Base-by-base conservation (phyloP, 2,888 invertebrate species). In the Deilephila porcellus region DNA sequence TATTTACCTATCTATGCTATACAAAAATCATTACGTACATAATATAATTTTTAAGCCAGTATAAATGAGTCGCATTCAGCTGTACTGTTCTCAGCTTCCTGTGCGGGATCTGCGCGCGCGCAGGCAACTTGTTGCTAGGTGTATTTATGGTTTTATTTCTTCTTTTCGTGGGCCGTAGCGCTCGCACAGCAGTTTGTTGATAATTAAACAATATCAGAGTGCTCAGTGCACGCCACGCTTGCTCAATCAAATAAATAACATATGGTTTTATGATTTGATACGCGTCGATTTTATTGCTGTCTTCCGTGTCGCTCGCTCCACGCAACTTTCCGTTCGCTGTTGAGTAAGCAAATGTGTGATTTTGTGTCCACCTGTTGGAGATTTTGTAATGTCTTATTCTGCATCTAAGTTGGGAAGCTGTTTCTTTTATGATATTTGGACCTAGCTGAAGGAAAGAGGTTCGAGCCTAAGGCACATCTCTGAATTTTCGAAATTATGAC, bases 81-180 rank as follows among this genome's bases (percentile, higher is more conserved):
- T 34, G 1, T 67, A 73, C 67, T 59, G 67, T 59, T 67, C 72
- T 1, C 37, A 1, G 59, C 25, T 45, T 67, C 56, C 67, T 0
- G 29, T 20, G n/a, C n/a, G 32, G 37, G 19, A 53, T 37, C 17
- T 60, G 74, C 72, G 80, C 80, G 77, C 73, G 76, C 76, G 78
- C 74, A 74, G 60, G 70, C 34, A 59, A 76, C 76, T 76, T 80
- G 80, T 80, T 81, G 79, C 81, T 76, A 80, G 60, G 77, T 78
- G 76, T 76, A 71, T 73, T 76, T 78, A 78, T 77, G 79, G 76
- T 71, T 74, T 74, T 72, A 70, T 74, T 74, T 70, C 62, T 74
- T 72, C 72, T 74, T 71, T 74, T 74, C 72, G 73, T 53, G 60
- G 63, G 63, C 63, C 56, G 63, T 59, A 32, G 62, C 73, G 63